Evolutionary conservation across 1,140 invertebrate genomes (phyloP).

Genomic region (Phenacoccus solenopsis): DNA sequence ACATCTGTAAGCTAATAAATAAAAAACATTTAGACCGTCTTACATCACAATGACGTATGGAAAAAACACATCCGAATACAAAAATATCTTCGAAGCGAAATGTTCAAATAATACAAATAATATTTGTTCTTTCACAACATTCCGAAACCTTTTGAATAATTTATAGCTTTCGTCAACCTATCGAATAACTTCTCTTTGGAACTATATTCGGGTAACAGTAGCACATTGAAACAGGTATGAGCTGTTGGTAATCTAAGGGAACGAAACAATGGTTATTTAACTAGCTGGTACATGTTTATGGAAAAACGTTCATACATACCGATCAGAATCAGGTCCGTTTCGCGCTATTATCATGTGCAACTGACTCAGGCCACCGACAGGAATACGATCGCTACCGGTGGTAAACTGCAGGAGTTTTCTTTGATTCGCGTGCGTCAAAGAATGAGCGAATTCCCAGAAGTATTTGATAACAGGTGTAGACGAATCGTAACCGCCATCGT

Average conservation of each 20-base stretch:
- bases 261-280: constrained; percentile 17
- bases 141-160: constrained; percentile 73
- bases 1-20: too few relatives aligned
- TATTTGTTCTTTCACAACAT: constrained; percentile 49
- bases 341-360: constrained; percentile 70
- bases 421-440: constrained; percentile 66
- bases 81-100: too few relatives aligned
- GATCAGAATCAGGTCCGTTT: constrained; percentile 63
- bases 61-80: too few relatives aligned
- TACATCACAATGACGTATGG: too few relatives aligned
- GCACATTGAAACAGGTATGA: constrained; percentile 93
- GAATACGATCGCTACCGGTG: constrained; percentile 83
- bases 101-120: too few relatives aligned
- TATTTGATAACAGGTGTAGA: constrained; percentile 72
- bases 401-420: constrained; percentile 85
- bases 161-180: constrained; percentile 80
- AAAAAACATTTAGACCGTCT: too few relatives aligned
- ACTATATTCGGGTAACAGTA: constrained; percentile 80
- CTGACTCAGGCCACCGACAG: constrained; percentile 79
- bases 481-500: constrained; percentile 79
- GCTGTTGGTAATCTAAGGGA: constrained; percentile 53
- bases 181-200: constrained; percentile 70
- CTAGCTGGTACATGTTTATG: constrained; percentile 5
- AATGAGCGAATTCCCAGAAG: constrained; percentile 93
- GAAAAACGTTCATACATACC: constrained; percentile 29